A percentile compares a stretch with the other conserved stretches of the same genome.
These are phyloP conservation scores for Tetragonula carbonaria DNA, from an alignment of 2,888 invertebrate genomes.

Conservation along the genomic window DNA sequence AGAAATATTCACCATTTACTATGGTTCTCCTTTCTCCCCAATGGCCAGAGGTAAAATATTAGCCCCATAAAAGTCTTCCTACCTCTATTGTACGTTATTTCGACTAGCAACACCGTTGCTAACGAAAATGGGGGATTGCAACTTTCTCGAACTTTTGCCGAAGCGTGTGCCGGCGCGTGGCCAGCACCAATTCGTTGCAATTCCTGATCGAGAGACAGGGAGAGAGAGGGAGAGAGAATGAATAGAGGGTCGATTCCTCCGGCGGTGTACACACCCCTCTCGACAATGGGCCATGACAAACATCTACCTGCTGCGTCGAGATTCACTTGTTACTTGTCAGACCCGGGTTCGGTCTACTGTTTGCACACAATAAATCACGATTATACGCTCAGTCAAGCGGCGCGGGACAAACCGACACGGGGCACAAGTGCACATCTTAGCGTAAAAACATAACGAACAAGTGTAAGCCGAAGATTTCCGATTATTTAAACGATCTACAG, in stretches of 20 bases:
- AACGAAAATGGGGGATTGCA: not conserved
- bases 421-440: constrained; percentile 20
- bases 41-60: constrained; percentile 38
- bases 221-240: not conserved
- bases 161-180: constrained; percentile 71
- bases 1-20: not conserved
- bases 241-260: not conserved
- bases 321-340: constrained; percentile 62
- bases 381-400: constrained; percentile 51
- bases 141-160: constrained; percentile 31
- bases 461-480: too few relatives aligned
- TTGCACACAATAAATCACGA: constrained; percentile 65
- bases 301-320: constrained; percentile 68
- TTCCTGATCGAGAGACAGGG: not conserved
- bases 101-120: too few relatives aligned
- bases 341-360: constrained; percentile 9
- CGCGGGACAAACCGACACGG: not conserved
- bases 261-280: constrained; percentile 39
- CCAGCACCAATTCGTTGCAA: constrained; percentile 53
- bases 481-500: too few relatives aligned
- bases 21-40: not conserved
- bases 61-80: constrained; percentile 24
- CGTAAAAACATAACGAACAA: too few relatives aligned
- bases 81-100: not conserved
- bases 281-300: constrained; percentile 61